Evolutionary conservation across 2,888 invertebrate genomes (phyloP), one percentile per base, ranked within the genome.

Genomic region (Phyto melanocephala): DNA sequence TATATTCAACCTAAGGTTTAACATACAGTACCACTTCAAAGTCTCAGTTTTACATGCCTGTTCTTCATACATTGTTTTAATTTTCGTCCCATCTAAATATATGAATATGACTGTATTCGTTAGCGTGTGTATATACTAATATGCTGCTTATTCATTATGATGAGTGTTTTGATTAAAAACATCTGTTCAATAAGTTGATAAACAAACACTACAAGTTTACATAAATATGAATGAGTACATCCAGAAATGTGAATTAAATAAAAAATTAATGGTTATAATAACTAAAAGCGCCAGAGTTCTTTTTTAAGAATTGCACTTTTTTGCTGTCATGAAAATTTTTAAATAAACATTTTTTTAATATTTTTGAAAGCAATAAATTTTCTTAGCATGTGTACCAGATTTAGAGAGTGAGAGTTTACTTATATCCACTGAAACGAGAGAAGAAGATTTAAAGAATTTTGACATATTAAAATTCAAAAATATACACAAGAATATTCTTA

Each of bases 91-190:
- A 28, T 28, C 6, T 28, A 3, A 28, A 28, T 28, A 6, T 6
- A 5, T 3, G 3, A 28, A 6, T 6, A 28, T 6, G 28, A 28
- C 28, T 24, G 7, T 40, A 2, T 40, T 13, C 4, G 5, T 11
- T 7, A 24, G 3, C 13, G 8, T 40, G n/a, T 13, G 40, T 40
- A 28, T 45, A 15, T 45, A 15, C 45, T 24, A 15, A 11, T 63
- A 28, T 50, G 20, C 17, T 77, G 54, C 20, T 76, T 56, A 47
- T 74, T 74, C 58, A 81, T 74, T 68, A 63, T 22, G 40, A 72
- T 56, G 56, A 63, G 77, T 76, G 63, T 78, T 74, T 81, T 74
- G 77, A 74, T 81, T 74, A 17, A 65, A 81, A 81, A 74, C 77
- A 77, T 81, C 77, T 81, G 77, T 63, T 72, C 52, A 35, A 72